These are phyloP conservation scores for Lasioglossum calceatum DNA, from an alignment of 2,888 invertebrate genomes.

Conservation along the genomic window DNA sequence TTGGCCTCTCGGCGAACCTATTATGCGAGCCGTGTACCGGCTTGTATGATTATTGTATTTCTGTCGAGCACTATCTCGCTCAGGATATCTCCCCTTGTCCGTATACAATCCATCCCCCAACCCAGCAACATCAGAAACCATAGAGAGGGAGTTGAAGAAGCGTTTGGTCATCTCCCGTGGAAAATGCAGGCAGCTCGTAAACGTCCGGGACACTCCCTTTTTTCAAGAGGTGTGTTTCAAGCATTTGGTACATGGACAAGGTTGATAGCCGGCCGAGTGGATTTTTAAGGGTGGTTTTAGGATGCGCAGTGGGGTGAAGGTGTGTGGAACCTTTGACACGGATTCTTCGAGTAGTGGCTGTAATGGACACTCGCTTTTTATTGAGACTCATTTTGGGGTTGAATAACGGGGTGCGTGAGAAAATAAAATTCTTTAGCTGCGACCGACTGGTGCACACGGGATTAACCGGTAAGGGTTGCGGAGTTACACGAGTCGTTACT, in stretches of 20 bases:
- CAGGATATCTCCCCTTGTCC: constrained; percentile 31
- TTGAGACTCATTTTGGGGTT: background rate
- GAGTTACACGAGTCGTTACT: background rate
- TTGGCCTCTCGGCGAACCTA: constrained; percentile 53
- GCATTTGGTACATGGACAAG: background rate
- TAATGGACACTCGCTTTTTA: background rate
- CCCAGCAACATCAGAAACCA: background rate
- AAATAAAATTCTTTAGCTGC: background rate
- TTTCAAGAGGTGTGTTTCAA: background rate
- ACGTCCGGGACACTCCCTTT: background rate
- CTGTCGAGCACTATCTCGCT: constrained; percentile 38
- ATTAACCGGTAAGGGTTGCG: background rate
- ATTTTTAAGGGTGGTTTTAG: constrained; percentile 13
- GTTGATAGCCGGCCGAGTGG: background rate
- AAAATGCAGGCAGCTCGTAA: background rate
- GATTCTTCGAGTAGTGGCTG: background rate
- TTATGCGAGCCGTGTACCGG: constrained; percentile 52
- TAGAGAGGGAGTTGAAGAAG: background rate
- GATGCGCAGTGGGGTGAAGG: background rate
- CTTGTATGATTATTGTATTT: constrained; percentile 61
- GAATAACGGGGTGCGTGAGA: background rate
- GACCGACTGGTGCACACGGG: background rate
- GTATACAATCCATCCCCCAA: constrained; percentile 5
- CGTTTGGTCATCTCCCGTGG: constrained; percentile 14
- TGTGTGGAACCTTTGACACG: background rate